Evolutionary conservation across 2,113 vertebrate species (phyloP).

Genomic region (Onychostoma macrolepis): DNA sequence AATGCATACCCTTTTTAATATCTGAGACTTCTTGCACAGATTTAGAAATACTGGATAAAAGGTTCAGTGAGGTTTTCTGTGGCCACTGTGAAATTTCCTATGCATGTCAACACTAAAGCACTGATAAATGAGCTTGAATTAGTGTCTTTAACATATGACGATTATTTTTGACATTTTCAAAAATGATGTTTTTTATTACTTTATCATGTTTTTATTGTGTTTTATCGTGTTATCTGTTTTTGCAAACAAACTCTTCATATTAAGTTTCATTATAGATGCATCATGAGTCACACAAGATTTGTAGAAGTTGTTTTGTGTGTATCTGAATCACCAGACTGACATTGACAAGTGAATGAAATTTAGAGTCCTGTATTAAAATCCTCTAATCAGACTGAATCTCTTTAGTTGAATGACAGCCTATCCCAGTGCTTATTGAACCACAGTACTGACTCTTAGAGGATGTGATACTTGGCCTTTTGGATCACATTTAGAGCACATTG

Average conservation of each 20-base stretch:
- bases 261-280: not conserved
- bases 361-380: not conserved
- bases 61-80: not conserved
- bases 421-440: slow-evolving; percentile 12
- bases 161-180: too few species aligned
- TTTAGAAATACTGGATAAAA: not conserved
- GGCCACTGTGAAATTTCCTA: too few species aligned
- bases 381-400: slow-evolving; percentile 26
- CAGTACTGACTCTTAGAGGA: not conserved
- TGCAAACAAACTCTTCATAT: too few species aligned
- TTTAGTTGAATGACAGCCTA: slow-evolving; percentile 31
- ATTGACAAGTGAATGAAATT: not conserved
- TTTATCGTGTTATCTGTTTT: too few species aligned
- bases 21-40: not conserved
- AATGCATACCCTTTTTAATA: not conserved
- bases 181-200: too few species aligned
- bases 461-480: not conserved
- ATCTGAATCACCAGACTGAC: not conserved
- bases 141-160: not conserved
- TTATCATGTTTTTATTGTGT: too few species aligned
- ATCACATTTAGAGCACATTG: not conserved
- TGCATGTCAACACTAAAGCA: not conserved
- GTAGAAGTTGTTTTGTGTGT: not conserved
- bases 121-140: not conserved
- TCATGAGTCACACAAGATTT: not conserved